Evolutionary conservation across 2,797 vertebrate species (phyloP), one percentile per base, ranked within the genome.

Genomic region (Gadopsis bispinosus): DNA sequence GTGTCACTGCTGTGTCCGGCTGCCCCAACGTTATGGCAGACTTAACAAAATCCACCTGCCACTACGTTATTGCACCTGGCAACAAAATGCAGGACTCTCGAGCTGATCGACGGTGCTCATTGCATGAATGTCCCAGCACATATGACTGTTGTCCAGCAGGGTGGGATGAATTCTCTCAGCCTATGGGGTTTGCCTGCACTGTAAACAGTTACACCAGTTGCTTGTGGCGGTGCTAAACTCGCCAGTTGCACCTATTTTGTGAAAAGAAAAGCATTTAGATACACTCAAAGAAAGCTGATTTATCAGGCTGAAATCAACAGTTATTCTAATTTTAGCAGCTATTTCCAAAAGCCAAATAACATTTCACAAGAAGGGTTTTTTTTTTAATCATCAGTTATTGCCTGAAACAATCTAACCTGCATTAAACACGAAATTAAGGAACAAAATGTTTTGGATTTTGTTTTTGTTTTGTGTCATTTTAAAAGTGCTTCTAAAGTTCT

Each of bases 261-360:
- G 17, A 47, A 47, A 47, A 48, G 14, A 43, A 22, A 43, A 43
- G 0, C 8, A 11, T 63, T 33, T n/a, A 0, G 26, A 54, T 33
- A 5, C 8, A n/a, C n/a, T 54, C 14, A 11, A 47, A 47, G 37
- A 47, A 56, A 19, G 20, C 7, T 5, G 14, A 12, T 64, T 7
- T 3, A 58, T 73, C n/a, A 1, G 26, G 20, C 39, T 19, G 13
- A 73, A 73, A 54, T 35, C 13, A 35, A 29, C 7, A 17, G 2
- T 39, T 66, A 54, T 7, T 1, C 29, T 14, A 2, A 55, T 29
- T n/a, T 17, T 8, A 43, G 20, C 14, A 50, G 26, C 35, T 45
- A 62, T 62, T 76, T 47, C 58, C 8, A 54, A 62, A 50, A 48
- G n/a, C n/a, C 31, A 41, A 33, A 55, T 55, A 33, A 26, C 39